Base-by-base conservation (phyloP, 2,797 vertebrate species). In the Propithecus perrieri region DNA sequence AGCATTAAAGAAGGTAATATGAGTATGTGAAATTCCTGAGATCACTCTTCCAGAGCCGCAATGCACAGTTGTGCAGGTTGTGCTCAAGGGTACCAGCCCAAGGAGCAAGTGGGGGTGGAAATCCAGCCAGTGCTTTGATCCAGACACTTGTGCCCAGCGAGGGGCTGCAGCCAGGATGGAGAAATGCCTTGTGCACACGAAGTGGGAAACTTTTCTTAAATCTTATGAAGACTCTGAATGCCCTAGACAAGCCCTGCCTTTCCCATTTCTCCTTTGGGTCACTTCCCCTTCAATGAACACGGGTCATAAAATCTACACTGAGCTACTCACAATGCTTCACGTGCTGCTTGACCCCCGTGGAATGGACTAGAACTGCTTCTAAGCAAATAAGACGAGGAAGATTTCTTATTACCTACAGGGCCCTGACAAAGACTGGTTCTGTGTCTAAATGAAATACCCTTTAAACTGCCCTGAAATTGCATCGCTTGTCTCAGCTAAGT, bases 401-500 rank as follows among this genome's bases (percentile, higher is more conserved):
- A 84, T 94, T 97, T 91, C 95, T 96, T 43, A 48, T 89, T 94
- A 91, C 95, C 89, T 97, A 71, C 24, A 24, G 93, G 92, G 84
- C 85, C 95, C 80, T 96, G 93, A 89, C 81, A 94, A 93, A 93
- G 91, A 95, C 81, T 89, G 78, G 92, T 89, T 96, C 96, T 94
- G 2, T 97, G 71, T 98, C 97, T 98, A 98, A 98, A 97, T 97
- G 97, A 98, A 98, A 98, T 95, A 97, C 93, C 80, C 95, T 97
- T 94, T 98, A 98, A 95, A 97, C 98, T 53, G 96, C 69, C 97
- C 98, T 98, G 98, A 98, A 98, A 98, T 98, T 95, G 97, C 84
- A 95, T 98, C 61, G 79, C 96, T 97, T 98, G 96, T 0, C 97
- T 98, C 96, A 97, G 96, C 98, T 98, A 98, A 98, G 86, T 90